Evolutionary conservation across 92 coral and sea anemone species (phyloP).

Genomic region (Montipora capitata): DNA sequence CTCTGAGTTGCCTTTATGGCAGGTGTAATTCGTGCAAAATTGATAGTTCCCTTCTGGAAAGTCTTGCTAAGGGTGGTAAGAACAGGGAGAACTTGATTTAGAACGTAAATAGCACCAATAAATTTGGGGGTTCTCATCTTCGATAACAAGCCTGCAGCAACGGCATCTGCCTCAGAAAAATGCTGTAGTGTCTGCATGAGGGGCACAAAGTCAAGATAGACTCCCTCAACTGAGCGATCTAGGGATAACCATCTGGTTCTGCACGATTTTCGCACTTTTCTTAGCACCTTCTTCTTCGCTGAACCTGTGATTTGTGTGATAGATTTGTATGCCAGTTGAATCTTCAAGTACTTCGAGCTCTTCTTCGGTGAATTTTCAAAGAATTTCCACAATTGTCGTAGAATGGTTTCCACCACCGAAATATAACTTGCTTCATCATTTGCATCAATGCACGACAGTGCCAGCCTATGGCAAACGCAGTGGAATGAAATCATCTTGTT

Average conservation of each 20-base stretch:
- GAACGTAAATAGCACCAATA: constrained; percentile 50
- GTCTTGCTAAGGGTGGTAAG: constrained; percentile 45
- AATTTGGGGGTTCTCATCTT: constrained; percentile 69
- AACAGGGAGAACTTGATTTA: constrained; percentile 49
- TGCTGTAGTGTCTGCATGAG: constrained; percentile 56
- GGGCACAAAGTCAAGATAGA: constrained; percentile 52
- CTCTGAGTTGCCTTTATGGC: constrained; percentile 57
- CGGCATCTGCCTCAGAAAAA: constrained; percentile 60
- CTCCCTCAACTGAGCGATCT: constrained; percentile 46
- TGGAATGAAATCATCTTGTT: constrained; percentile 49
- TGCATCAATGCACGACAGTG: constrained; percentile 49
- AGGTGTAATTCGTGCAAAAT: constrained; percentile 50
- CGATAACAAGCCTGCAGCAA: constrained; percentile 63
- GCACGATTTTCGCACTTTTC: constrained; percentile 48
- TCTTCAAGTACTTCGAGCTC: constrained; percentile 32
- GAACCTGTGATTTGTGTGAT: constrained; percentile 20
- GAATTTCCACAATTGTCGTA: constrained; percentile 32
- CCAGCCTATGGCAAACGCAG: constrained; percentile 63
- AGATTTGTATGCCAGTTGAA: constrained; percentile 31
- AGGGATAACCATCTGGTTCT: constrained; percentile 61
- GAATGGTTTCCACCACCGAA: constrained; percentile 42
- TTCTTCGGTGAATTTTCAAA: constrained; percentile 46
- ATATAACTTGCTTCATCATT: constrained; percentile 37
- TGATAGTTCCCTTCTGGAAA: constrained; percentile 29
- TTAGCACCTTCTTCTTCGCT: constrained; percentile 43